Evolutionary conservation across 2,888 invertebrate genomes (phyloP).

Genomic region (Scaptomyza parva): DNA sequence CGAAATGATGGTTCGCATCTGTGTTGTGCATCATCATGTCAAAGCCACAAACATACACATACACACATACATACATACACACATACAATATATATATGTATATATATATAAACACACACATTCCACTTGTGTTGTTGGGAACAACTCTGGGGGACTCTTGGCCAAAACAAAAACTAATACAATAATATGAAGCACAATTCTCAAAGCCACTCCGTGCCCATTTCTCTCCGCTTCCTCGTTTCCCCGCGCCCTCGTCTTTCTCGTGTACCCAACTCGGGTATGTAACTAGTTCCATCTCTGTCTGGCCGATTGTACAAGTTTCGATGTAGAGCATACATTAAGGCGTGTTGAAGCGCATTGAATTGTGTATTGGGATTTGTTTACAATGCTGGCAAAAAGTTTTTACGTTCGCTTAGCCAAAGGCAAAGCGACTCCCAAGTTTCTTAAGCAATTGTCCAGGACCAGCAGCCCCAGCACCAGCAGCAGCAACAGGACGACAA

Average conservation of each 20-base stretch:
- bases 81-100: neutral
- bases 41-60: slow-evolving; percentile 7
- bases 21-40: slow-evolving; percentile 48
- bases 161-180: slow-evolving; percentile 66
- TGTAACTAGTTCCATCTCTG: slow-evolving; percentile 15
- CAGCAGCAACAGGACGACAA: slow-evolving; percentile 26
- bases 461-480: slow-evolving; percentile 25
- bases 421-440: slow-evolving; percentile 70
- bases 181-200: slow-evolving; percentile 72
- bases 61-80: neutral
- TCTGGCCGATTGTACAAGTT: slow-evolving; percentile 47
- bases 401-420: slow-evolving; percentile 77
- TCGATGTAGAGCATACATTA: slow-evolving; percentile 73
- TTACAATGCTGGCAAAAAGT: slow-evolving; percentile 76
- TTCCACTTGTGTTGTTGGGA: slow-evolving; percentile 37
- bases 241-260: slow-evolving; percentile 5
- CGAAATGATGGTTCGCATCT: slow-evolving; percentile 47
- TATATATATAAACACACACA: slow-evolving; percentile 12
- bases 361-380: slow-evolving; percentile 80
- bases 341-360: slow-evolving; percentile 78
- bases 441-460: slow-evolving; percentile 71
- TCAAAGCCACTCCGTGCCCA: slow-evolving; percentile 35
- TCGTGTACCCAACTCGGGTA: neutral
- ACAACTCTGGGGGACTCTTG: slow-evolving; percentile 49
- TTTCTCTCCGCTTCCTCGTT: slow-evolving; percentile 8